Base-by-base conservation (phyloP, 2,888 invertebrate genomes). In the Allacma fusca region DNA sequence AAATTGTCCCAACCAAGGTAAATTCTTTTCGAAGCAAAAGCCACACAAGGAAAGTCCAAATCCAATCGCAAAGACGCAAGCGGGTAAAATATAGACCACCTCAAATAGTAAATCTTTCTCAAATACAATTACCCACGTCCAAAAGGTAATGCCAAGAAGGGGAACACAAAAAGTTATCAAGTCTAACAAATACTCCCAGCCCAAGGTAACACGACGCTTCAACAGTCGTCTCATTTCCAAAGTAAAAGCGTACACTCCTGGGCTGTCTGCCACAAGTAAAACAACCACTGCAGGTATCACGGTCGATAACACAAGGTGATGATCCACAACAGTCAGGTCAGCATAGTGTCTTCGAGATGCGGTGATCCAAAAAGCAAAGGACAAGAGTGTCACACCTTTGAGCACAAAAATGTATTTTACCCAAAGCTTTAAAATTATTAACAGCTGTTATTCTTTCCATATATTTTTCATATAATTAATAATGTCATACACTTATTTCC, bases 401-500 rank as follows among this genome's bases (percentile, higher is more conserved):
- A 1, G 4, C 1, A 67, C 26, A 29, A 28, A 26, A n/a, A n/a
- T n/a, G n/a, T n/a, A n/a, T n/a, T n/a, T n/a, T n/a, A n/a, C n/a
- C n/a, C n/a, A n/a, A n/a, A n/a, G n/a, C n/a, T n/a, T n/a, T n/a
- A n/a, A n/a, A n/a, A n/a, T n/a, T n/a, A n/a, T n/a, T n/a, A n/a
- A n/a, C n/a, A n/a, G n/a, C n/a, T n/a, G n/a, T n/a, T n/a, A n/a
- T n/a, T n/a, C n/a, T n/a, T n/a, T n/a, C n/a, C n/a, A n/a, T n/a
- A n/a, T n/a, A n/a, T n/a, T n/a, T n/a, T n/a, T n/a, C n/a, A n/a
- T n/a, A n/a, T n/a, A n/a, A n/a, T n/a, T n/a, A n/a, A n/a, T n/a
- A n/a, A n/a, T n/a, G n/a, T n/a, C n/a, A n/a, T 50, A 70, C 70
- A 24, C 28, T 72, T 72, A 26, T 72, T 72, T 24, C 26, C 72